Conservation (phyloP, 2,888 invertebrate genomes). For the Eupithecia dodoneata region DNA sequence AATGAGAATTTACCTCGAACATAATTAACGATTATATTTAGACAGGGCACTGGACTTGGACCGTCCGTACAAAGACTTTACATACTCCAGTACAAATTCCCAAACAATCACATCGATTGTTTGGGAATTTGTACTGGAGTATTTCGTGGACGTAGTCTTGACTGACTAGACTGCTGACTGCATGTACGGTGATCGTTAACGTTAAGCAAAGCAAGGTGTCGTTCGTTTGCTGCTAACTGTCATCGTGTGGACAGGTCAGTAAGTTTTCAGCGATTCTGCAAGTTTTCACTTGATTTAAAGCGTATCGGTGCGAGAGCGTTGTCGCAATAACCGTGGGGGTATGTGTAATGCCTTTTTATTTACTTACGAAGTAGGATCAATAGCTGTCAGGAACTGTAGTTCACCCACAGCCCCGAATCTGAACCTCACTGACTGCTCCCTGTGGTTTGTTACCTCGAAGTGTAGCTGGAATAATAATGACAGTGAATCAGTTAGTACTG, state of each 20-base stretch:
- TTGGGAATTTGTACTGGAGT: not conserved
- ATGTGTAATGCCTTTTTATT: not conserved
- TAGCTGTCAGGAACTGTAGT: slow-evolving; percentile 81
- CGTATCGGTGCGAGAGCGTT: not conserved
- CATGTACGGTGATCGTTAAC: not conserved
- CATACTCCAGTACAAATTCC: too few relatives aligned
- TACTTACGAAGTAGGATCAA: slow-evolving; percentile 83
- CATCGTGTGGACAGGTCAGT: not conserved
- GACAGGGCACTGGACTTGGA: not conserved
- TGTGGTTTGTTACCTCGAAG: slow-evolving; percentile 90
- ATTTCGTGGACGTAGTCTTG: not conserved
- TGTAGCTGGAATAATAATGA: slow-evolving; percentile 72
- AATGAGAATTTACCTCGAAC: too few relatives aligned
- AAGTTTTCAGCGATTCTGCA: not conserved
- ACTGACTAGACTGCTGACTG: not conserved
- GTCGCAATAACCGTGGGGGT: not conserved
- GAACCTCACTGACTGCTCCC: slow-evolving; percentile 82
- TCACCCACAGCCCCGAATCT: slow-evolving; percentile 86
- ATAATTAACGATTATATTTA: not conserved
- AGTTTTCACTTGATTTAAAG: too few relatives aligned
- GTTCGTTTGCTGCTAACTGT: not conserved
- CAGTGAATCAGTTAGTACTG: not conserved
- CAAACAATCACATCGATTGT: too few relatives aligned
- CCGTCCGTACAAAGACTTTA: not conserved
- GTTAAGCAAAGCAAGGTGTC: not conserved